These are phyloP conservation scores for Aplysia californica DNA, from an alignment of 1,140 invertebrate genomes.

Conservation along the genomic window DNA sequence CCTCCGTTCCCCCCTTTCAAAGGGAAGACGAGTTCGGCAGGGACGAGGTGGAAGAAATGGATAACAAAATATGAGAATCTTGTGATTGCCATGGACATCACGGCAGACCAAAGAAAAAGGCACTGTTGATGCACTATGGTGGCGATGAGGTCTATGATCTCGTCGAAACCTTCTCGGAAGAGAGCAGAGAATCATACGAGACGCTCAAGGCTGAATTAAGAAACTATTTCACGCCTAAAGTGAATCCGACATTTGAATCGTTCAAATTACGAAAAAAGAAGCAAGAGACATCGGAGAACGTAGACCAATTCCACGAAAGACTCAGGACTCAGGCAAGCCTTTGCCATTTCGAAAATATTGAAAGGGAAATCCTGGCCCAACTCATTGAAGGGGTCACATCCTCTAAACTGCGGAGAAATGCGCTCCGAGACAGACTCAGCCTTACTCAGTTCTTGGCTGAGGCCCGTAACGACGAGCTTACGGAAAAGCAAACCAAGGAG, in stretches of 20 bases:
- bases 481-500: too few species aligned
- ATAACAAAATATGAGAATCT: background rate
- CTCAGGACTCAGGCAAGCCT: background rate
- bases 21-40: background rate
- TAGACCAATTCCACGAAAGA: background rate
- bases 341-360: background rate
- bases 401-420: background rate
- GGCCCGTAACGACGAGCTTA: too few species aligned
- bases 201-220: background rate
- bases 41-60: constrained; percentile 6
- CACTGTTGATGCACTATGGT: background rate
- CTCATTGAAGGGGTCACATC: background rate
- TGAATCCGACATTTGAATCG: constrained; percentile 9
- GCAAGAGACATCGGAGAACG: background rate
- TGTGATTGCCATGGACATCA: background rate
- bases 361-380: constrained; percentile 11
- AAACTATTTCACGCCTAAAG: background rate
- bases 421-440: background rate
- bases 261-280: constrained; percentile 1
- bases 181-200: background rate
- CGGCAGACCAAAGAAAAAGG: background rate
- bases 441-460: background rate
- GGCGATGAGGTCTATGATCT: background rate
- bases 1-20: background rate
- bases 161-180: background rate